Evolutionary conservation across 2,888 invertebrate genomes (phyloP).

Genomic region (Ochropleura plecta): DNA sequence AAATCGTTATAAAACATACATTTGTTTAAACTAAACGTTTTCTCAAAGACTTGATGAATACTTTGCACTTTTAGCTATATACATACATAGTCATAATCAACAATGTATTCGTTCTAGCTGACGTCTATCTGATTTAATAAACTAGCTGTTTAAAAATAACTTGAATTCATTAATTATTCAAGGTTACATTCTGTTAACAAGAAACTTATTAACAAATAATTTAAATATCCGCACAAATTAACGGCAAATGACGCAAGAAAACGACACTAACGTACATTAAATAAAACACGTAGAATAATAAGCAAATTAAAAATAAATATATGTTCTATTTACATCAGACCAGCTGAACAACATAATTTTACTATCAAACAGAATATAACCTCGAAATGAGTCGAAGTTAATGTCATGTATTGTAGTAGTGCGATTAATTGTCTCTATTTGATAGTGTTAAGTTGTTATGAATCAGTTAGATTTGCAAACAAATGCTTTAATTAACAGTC

Average conservation of each 20-base stretch:
- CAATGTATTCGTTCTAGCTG: slow-evolving; percentile 32
- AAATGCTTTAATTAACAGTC: slow-evolving; percentile 18
- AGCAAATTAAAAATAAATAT: slow-evolving; percentile 42
- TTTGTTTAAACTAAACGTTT: slow-evolving; percentile 21
- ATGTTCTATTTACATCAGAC: slow-evolving; percentile 29
- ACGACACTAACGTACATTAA: slow-evolving; percentile 3
- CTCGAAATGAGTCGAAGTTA: slow-evolving; percentile 6
- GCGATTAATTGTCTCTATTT: slow-evolving; percentile 20
- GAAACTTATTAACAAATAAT: slow-evolving; percentile 3
- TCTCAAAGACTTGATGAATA: slow-evolving; percentile 26
- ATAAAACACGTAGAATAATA: neutral
- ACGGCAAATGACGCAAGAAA: slow-evolving; percentile 1
- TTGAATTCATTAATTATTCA: slow-evolving; percentile 18
- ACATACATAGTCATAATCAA: slow-evolving; percentile 41
- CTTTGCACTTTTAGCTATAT: slow-evolving; percentile 58
- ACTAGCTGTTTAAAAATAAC: slow-evolving; percentile 35
- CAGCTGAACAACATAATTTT: neutral
- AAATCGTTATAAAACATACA: slow-evolving; percentile 43
- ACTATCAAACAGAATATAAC: slow-evolving; percentile 31
- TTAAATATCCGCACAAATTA: slow-evolving; percentile 30
- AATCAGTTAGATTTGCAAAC: slow-evolving; percentile 35
- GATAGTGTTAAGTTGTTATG: slow-evolving; percentile 5
- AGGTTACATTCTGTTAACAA: slow-evolving; percentile 36
- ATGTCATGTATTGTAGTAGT: slow-evolving; percentile 31
- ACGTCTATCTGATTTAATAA: slow-evolving; percentile 22